Evolutionary conservation across 1,140 invertebrate species (phyloP), one percentile per base, ranked within the genome.

Genomic region (Pachypeltis micranthus): DNA sequence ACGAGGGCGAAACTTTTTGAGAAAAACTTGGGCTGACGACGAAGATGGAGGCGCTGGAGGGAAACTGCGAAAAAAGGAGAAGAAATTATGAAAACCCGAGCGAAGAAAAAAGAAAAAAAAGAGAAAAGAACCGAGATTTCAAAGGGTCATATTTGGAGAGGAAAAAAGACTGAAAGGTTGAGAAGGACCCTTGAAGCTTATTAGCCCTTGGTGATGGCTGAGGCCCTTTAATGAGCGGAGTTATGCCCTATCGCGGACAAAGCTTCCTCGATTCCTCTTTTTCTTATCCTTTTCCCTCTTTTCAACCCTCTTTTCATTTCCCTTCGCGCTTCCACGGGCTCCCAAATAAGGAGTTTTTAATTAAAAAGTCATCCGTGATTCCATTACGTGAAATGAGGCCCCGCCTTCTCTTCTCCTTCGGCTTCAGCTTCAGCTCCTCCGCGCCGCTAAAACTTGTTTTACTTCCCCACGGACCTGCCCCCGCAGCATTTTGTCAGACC

Each of bases 331-430:
- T 51, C 23, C 47, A 51, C 12, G 47, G n/a, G n/a, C n/a, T n/a
- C 47, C 47, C 47, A 51, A 51, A 51, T 51, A 51, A 51, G 47
- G 47, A 51, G 47, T 51, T 51, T 51, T 51, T 51, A 51, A 51
- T 51, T 51, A 51, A 51, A 51, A 51, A 51, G 47, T 51, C 47
- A 51, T 51, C 47, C 47, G 47, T 51, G 47, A 51, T 51, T 51
- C 47, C 47, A 51, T 51, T 51, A 51, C 47, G 10, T 3, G 7
- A 21, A 51, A 51, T 51, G 47, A 51, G 47, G 31, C 31, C 16
- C 16, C 31, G n/a, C 31, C 31, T 39, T 39, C 31, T 39, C 31
- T 7, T 39, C 31, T n/a, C n/a, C n/a, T 39, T 10, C 31, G 31
- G 31, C 16, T 39, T 39, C 31, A 16, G 7, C 47, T 51, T 51